Percentiles rank a stretch among this genome's conserved stretches.
phyloP scores from a whole-genome alignment of 2,113 vertebrate species.

The Ploceus nigricollis region DNA sequence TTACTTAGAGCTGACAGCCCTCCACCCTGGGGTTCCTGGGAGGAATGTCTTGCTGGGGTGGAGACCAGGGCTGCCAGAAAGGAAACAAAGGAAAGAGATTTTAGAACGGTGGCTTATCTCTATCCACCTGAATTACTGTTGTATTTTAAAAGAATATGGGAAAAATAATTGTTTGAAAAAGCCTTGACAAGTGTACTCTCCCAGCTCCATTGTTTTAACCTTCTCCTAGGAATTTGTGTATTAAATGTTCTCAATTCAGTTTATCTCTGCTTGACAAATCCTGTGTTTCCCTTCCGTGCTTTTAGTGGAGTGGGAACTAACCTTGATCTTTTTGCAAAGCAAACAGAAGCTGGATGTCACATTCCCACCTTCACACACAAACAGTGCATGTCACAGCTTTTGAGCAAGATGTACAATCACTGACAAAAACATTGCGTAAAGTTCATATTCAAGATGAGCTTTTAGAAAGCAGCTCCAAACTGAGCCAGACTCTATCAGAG shows the following conservation, averaged over 20 bases:
- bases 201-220: neutral
- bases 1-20: neutral
- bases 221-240: constrained; percentile 25
- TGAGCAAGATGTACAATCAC: neutral
- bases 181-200: neutral
- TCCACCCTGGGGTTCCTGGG: neutral
- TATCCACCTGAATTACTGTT: neutral
- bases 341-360: neutral
- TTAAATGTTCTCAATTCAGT: constrained; percentile 9
- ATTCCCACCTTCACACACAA: neutral
- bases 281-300: neutral
- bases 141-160: neutral
- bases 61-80: neutral
- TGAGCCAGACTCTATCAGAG: neutral
- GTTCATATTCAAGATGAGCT: neutral
- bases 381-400: neutral
- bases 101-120: neutral
- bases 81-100: neutral
- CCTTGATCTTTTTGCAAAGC: constrained; percentile 11
- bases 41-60: neutral
- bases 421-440: neutral
- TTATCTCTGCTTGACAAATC: constrained; percentile 25
- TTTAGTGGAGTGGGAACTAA: neutral
- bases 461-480: neutral
- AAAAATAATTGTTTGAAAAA: constrained; percentile 23